These are phyloP conservation scores for Beroe ovata DNA, from an alignment of 37 sponge, comb jelly and placozoan genomes.

Conservation along the genomic window DNA sequence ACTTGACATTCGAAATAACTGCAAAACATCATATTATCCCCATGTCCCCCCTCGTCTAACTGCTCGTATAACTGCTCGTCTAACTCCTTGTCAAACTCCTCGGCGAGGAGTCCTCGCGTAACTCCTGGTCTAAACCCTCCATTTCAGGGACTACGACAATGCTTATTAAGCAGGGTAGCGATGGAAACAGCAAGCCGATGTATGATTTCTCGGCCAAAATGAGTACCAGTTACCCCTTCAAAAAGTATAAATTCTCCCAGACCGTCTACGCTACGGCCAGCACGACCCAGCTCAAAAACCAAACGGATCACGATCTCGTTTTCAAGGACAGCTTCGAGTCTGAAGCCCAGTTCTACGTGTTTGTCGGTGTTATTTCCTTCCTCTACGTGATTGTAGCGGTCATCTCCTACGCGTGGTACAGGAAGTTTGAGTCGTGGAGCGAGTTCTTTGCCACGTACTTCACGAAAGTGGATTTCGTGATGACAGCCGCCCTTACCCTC, in stretches of 20 bases:
- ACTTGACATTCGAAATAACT: too few relatives aligned
- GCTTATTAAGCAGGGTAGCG: not conserved
- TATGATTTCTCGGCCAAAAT: not conserved
- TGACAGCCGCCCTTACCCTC: slow-evolving; percentile 35
- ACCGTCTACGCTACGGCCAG: not conserved
- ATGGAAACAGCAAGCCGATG: not conserved
- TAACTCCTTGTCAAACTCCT: too few relatives aligned
- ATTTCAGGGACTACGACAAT: not conserved
- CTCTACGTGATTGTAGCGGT: slow-evolving; percentile 13
- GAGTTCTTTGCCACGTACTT: slow-evolving; percentile 5
- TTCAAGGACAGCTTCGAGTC: slow-evolving; percentile 60
- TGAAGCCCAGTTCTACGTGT: slow-evolving; percentile 44
- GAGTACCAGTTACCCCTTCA: slow-evolving; percentile 17
- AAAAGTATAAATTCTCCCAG: slow-evolving; percentile 10
- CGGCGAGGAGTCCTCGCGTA: too few relatives aligned
- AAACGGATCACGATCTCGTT: not conserved
- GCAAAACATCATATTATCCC: too few relatives aligned
- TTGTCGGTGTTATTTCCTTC: slow-evolving; percentile 56
- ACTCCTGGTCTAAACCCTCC: too few relatives aligned
- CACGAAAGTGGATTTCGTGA: slow-evolving; percentile 30
- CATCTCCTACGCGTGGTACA: slow-evolving; percentile 6
- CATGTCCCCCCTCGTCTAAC: too few relatives aligned
- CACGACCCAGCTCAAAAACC: not conserved
- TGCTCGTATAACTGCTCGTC: too few relatives aligned
- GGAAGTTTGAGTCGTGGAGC: slow-evolving; percentile 39